These are phyloP conservation scores for Drosophila kohkoa DNA, from an alignment of 1,140 invertebrate species.

Conservation along the genomic window DNA sequence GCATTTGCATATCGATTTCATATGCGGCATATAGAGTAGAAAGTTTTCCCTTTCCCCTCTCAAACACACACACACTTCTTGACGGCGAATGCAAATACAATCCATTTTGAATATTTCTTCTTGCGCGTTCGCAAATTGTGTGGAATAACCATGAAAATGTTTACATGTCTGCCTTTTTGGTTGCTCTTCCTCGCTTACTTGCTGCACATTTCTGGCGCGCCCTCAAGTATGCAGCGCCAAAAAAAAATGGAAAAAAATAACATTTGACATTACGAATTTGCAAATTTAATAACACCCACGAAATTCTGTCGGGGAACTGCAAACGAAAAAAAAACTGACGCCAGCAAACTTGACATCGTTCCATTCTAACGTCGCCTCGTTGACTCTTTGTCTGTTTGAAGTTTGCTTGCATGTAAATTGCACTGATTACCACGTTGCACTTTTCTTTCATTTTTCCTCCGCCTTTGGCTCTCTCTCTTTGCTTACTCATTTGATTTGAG, in stretches of 20 bases:
- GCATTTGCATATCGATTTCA: constrained; percentile 83
- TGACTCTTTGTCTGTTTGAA: constrained; percentile 65
- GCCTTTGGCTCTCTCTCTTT: constrained; percentile 30
- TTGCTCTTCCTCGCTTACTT: constrained; percentile 11
- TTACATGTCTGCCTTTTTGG: constrained; percentile 52
- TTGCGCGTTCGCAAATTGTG: constrained; percentile 56
- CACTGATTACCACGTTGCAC: constrained; percentile 79
- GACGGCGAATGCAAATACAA: constrained; percentile 63
- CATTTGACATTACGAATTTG: constrained; percentile 67
- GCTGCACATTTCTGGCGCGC: constrained; percentile 45
- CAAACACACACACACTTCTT: too few relatives aligned
- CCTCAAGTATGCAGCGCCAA: constrained; percentile 53
- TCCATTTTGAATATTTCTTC: constrained; percentile 63
- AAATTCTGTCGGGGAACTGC: neutral
- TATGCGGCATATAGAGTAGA: constrained; percentile 67
- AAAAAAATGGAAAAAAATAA: constrained; percentile 6
- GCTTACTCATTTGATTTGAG: constrained; percentile 79
- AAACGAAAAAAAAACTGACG: constrained; percentile 16
- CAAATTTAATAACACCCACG: constrained; percentile 64
- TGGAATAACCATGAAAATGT: constrained; percentile 77
- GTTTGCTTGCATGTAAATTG: constrained; percentile 82
- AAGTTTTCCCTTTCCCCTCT: constrained; percentile 1
- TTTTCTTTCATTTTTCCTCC: constrained; percentile 47
- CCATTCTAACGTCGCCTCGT: neutral
- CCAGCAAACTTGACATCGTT: constrained; percentile 50